phyloP scores from a whole-genome alignment of 2,113 vertebrate genomes.

The Apteryx mantelli region DNA sequence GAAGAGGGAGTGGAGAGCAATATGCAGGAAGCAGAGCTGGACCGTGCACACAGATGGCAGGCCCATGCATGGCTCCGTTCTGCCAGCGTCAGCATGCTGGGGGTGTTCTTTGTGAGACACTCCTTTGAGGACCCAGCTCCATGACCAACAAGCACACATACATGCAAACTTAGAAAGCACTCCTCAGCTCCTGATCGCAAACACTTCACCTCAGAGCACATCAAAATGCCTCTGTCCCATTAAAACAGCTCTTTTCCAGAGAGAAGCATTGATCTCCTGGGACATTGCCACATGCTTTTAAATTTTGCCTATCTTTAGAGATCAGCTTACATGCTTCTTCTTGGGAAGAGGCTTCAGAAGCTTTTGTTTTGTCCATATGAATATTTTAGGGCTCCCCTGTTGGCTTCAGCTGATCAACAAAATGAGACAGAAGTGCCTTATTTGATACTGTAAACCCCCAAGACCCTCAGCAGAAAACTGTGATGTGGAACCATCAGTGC shows the following conservation, averaged over 20 bases:
- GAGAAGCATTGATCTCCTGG: background rate
- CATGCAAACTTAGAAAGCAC: background rate
- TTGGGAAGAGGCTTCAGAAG: background rate
- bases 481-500: background rate
- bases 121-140: background rate
- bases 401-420: background rate
- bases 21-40: background rate
- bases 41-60: accelerated
- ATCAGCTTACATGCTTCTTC: background rate
- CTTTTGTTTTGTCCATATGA: background rate
- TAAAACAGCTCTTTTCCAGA: background rate
- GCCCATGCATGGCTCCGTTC: background rate
- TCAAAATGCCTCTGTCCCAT: background rate
- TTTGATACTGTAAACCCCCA: background rate
- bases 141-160: background rate
- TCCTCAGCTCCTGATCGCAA: background rate
- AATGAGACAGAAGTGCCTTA: background rate
- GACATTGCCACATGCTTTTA: background rate
- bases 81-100: background rate
- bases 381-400: background rate
- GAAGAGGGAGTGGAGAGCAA: background rate
- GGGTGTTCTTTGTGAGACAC: background rate
- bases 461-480: background rate
- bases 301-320: background rate
- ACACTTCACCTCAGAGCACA: background rate